Evolutionary conservation across 2,113 vertebrate species (phyloP).

Genomic region (Saguinus imperator): DNA sequence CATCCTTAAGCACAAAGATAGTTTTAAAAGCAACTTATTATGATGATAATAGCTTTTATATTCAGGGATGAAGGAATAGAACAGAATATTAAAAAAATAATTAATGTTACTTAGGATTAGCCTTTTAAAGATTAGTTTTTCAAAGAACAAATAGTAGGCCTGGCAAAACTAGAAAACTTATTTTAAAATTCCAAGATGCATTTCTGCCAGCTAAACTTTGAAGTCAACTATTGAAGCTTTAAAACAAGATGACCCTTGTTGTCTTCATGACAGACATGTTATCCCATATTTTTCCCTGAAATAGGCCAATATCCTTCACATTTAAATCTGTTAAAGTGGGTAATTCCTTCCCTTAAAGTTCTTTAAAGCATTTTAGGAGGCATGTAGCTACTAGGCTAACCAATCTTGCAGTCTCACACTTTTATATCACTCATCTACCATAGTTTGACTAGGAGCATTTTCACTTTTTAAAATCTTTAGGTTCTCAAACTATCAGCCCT

Average conservation of each 20-base stretch:
- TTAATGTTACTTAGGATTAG: background rate
- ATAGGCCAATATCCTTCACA: background rate
- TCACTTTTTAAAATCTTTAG: background rate
- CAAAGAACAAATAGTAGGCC: background rate
- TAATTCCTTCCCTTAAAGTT: background rate
- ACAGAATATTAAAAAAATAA: background rate
- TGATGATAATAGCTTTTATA: constrained; percentile 1
- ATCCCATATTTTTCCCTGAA: background rate
- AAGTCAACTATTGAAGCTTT: background rate
- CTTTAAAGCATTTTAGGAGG: background rate
- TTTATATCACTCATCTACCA: background rate
- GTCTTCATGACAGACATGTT: background rate
- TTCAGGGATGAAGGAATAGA: background rate
- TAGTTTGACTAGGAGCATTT: background rate
- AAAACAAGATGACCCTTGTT: background rate
- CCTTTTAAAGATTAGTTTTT: background rate
- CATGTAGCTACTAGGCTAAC: background rate
- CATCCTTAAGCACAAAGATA: background rate
- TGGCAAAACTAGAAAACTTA: background rate
- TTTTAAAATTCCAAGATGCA: background rate
- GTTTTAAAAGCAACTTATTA: background rate
- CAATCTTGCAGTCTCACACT: background rate
- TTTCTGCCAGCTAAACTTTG: background rate
- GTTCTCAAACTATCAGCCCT: background rate
- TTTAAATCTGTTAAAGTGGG: background rate